Conservation (phyloP, 2,113 vertebrate genomes). For the Cryptomyrus ogoouensis region DNA sequence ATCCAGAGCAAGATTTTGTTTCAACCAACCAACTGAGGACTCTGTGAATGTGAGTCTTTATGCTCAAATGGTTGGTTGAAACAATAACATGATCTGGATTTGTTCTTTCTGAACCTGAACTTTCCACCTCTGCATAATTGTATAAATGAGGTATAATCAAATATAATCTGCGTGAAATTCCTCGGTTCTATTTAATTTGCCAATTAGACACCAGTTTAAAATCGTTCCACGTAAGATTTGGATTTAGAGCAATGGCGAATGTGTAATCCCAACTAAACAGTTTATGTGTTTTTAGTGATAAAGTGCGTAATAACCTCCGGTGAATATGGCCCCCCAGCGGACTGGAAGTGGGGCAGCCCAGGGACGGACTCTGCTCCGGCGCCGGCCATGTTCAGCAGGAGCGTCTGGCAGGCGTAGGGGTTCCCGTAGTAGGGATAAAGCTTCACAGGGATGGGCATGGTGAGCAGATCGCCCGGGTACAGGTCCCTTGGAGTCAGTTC, state of each 20-base stretch:
- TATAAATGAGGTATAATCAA: neutral
- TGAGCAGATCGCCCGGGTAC: neutral
- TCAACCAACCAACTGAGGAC: neutral
- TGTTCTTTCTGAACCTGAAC: too few species aligned
- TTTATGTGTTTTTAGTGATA: neutral
- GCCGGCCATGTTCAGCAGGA: conserved; percentile 27
- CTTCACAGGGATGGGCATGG: conserved; percentile 23
- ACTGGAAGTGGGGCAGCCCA: conserved; percentile 24
- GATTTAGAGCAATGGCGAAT: neutral
- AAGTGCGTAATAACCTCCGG: neutral
- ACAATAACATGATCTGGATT: too few species aligned
- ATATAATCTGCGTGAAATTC: neutral
- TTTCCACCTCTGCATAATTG: neutral
- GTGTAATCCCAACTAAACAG: neutral
- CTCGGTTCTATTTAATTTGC: neutral
- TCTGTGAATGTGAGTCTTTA: too few species aligned
- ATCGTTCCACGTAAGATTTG: neutral
- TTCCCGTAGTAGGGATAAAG: conserved; percentile 14
- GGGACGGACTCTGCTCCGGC: neutral
- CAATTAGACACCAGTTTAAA: neutral
- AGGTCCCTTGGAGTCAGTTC: neutral
- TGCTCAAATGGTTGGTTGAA: too few species aligned
- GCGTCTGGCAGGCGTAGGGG: conserved; percentile 14
- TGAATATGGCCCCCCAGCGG: neutral
- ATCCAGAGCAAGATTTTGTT: too few species aligned